These are phyloP conservation scores for Brachynemurus nebulosus DNA, from an alignment of 2,888 invertebrate species.

Conservation along the genomic window DNA sequence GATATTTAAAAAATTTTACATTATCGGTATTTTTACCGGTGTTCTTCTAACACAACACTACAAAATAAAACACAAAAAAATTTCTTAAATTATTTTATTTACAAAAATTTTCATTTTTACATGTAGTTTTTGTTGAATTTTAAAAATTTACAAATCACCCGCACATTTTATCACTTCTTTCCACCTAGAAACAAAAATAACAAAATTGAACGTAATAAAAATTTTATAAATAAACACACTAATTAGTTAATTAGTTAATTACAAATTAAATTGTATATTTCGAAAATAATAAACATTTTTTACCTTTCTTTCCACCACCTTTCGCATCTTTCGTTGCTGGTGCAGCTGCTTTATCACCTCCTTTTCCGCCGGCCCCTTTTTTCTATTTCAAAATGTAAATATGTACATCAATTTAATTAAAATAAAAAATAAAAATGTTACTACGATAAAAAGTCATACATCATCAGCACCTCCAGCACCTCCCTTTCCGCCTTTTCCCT, in stretches of 20 bases:
- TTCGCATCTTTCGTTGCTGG: conserved; percentile 4
- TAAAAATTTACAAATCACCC: not conserved
- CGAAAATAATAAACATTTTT: not conserved
- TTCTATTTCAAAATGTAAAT: not conserved
- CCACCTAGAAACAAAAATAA: conserved; percentile 2
- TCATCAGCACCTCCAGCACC: not conserved
- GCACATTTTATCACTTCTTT: not conserved
- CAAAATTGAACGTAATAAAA: not conserved
- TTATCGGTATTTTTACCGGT: too few relatives aligned
- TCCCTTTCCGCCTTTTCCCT: conserved; percentile 7
- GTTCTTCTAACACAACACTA: too few relatives aligned
- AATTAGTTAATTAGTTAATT: too few relatives aligned
- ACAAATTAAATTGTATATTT: too few relatives aligned
- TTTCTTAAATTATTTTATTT: not conserved
- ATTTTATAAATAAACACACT: not conserved
- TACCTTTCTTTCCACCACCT: conserved; percentile 6
- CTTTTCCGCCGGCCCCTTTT: conserved; percentile 3
- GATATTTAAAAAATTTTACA: too few relatives aligned
- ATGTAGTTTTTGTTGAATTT: not conserved
- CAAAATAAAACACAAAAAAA: not conserved
- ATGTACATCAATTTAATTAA: too few relatives aligned
- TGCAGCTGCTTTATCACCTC: not conserved
- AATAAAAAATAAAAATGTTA: too few relatives aligned
- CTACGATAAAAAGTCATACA: conserved; percentile 2
- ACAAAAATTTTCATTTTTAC: not conserved